Conservation (phyloP, 2,888 invertebrate species). For the Caenorhabditis imperialis region DNA sequence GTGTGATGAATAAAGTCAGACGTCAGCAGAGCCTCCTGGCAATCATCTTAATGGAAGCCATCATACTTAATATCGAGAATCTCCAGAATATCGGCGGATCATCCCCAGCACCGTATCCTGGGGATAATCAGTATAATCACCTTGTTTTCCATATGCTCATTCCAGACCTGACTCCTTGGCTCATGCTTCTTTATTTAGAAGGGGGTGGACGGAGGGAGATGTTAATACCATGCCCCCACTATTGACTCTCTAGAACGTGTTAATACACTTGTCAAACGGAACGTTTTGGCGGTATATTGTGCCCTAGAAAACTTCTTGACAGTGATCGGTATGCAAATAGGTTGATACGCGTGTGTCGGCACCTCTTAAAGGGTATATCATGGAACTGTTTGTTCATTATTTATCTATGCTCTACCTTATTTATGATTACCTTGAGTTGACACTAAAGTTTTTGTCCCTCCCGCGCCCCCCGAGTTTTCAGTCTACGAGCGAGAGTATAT, state of each 20-base stretch:
- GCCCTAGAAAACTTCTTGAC: no score
- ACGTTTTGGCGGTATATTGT: conserved; percentile 24
- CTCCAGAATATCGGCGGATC: neutral
- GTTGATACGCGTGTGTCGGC: neutral
- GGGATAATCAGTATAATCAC: conserved; percentile 10
- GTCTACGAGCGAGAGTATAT: conserved; percentile 16
- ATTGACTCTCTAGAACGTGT: conserved; percentile 36
- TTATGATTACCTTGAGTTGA: no score
- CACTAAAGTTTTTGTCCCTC: neutral
- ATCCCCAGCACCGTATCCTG: neutral
- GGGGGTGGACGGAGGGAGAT: no score
- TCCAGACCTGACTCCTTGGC: neutral
- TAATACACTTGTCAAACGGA: conserved; percentile 45
- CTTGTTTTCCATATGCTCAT: neutral
- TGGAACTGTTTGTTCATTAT: no score
- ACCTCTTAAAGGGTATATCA: no score
- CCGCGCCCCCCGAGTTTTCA: neutral
- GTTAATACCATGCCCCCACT: no score
- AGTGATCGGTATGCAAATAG: conserved; percentile 2
- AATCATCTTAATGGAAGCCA: conserved; percentile 32
- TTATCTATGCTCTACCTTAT: no score
- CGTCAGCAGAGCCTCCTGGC: neutral
- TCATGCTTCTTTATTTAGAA: no score
- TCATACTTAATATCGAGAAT: neutral
- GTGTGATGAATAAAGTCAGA: neutral